A percentile compares a stretch with the other conserved stretches of the same genome.
Evolutionary conservation across 2,113 vertebrate species (phyloP).

Genomic region (Amphiprion percula): DNA sequence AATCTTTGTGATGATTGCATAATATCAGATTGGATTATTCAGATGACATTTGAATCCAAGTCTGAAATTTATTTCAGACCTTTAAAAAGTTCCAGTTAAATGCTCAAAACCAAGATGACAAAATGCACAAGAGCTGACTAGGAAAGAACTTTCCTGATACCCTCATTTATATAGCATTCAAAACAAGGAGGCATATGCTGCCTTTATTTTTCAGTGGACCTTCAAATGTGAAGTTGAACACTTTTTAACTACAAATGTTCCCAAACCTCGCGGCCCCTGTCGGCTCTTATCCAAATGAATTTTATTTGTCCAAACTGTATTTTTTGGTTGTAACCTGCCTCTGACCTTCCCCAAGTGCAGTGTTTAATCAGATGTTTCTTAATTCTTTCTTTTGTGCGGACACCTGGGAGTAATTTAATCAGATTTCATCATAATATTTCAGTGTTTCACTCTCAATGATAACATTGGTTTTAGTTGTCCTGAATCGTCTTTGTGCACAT

Average conservation of each 20-base stretch:
- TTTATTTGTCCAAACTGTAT: conserved; percentile 14
- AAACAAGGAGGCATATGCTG: neutral
- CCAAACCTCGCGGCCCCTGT: conserved; percentile 19
- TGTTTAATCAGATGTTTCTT: conserved; percentile 50
- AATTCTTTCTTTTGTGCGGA: conserved; percentile 29
- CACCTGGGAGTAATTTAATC: conserved; percentile 58
- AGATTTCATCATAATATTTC: conserved; percentile 55
- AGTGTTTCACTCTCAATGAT: conserved; percentile 5
- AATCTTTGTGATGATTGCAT: neutral
- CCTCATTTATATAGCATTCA: neutral
- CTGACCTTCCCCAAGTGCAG: conserved; percentile 55
- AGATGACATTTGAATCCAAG: neutral
- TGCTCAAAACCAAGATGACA: neutral
- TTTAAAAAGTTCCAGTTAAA: neutral
- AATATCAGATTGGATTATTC: conserved; percentile 7
- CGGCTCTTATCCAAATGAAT: conserved; percentile 16
- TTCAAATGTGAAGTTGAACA: conserved; percentile 3
- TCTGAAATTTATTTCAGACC: neutral
- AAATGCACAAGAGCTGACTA: neutral
- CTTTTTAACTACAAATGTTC: conserved; percentile 14
- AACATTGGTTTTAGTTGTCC: conserved; percentile 20
- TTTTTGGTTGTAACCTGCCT: conserved; percentile 24
- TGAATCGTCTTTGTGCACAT: conserved; percentile 23
- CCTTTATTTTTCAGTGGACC: neutral
- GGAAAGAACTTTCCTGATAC: neutral